Conservation (phyloP, 2,797 vertebrate species). For the Oreochromis mossambicus region DNA sequence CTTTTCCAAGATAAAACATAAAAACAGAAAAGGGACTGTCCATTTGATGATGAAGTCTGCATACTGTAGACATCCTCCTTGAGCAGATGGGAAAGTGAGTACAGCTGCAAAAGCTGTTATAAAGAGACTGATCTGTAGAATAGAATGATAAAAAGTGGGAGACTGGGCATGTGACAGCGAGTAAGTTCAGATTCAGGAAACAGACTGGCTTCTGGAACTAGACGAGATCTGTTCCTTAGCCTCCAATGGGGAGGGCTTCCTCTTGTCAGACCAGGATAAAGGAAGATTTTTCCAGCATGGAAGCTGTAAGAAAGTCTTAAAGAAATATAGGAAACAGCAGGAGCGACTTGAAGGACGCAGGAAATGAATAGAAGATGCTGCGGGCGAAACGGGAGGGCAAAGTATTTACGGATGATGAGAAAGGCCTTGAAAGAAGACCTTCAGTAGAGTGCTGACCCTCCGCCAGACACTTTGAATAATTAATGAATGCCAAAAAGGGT, state of each 20-base stretch:
- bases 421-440: conserved; percentile 41
- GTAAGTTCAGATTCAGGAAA: conserved; percentile 60
- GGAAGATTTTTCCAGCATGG: conserved; percentile 7
- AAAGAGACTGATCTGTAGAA: neutral
- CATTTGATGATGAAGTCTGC: neutral
- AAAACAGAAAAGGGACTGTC: neutral
- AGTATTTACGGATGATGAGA: conserved; percentile 1
- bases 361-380: conserved; percentile 48
- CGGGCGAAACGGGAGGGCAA: neutral
- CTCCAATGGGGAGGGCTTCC: conserved; percentile 19
- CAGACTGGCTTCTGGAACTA: conserved; percentile 47
- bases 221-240: conserved; percentile 35
- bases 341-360: conserved; percentile 29
- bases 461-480: conserved; percentile 67
- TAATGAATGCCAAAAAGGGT: conserved; percentile 55
- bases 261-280: conserved; percentile 27
- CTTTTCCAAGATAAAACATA: neutral
- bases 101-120: conserved; percentile 66
- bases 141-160: neutral
- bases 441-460: conserved; percentile 14
- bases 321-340: conserved; percentile 37
- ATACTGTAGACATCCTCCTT: neutral
- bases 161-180: neutral
- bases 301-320: conserved; percentile 10
- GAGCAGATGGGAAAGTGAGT: conserved; percentile 27